Base-by-base conservation (phyloP, 2,797 vertebrate genomes). In the Typhlichthys eigenmanni region DNA sequence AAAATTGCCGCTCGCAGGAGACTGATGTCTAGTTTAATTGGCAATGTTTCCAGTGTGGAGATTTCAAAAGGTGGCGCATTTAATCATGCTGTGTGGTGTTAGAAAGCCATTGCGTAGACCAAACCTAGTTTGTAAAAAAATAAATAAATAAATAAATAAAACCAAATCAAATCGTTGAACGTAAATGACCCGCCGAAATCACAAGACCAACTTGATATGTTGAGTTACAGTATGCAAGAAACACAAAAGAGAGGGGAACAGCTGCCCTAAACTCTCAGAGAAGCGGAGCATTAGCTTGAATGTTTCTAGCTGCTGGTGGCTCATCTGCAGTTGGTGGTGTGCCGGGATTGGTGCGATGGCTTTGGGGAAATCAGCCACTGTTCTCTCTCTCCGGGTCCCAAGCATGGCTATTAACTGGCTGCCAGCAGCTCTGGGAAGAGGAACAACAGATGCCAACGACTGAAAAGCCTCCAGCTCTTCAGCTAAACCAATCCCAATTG, bases 391-490 rank as follows among this genome's bases (percentile, higher is more conserved):
- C 90, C 77, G 87, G 87, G 87, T 91, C 90, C 87, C 90, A 89
- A 89, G 86, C 88, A 89, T 90, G 89, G 88, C 90, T 88, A 91
- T 91, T 91, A 91, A 91, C 89, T 89, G 87, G 90, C 89, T 91
- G 90, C 90, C 90, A 91, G 90, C 89, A 91, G 90, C 89, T 89
- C 88, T 91, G 90, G 89, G 89, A 91, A 88, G 89, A 90, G 85
- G 89, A 89, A 91, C 89, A 91, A 91, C 89, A 91, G 90, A 91
- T 91, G 90, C 90, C 90, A 91, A 87, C 88, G 81, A 91, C 87
- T 90, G 90, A 91, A 90, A 91, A 89, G 90, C 90, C 89, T 91
- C 89, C 88, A 91, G 90, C 89, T 89, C 89, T 91, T 91, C 90
- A 89, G 89, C 90, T 90, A 90, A 88, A 91, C 87, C 90, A 91